Base-by-base conservation (phyloP, 2,797 vertebrate species). In the Aquila chrysaetos region DNA sequence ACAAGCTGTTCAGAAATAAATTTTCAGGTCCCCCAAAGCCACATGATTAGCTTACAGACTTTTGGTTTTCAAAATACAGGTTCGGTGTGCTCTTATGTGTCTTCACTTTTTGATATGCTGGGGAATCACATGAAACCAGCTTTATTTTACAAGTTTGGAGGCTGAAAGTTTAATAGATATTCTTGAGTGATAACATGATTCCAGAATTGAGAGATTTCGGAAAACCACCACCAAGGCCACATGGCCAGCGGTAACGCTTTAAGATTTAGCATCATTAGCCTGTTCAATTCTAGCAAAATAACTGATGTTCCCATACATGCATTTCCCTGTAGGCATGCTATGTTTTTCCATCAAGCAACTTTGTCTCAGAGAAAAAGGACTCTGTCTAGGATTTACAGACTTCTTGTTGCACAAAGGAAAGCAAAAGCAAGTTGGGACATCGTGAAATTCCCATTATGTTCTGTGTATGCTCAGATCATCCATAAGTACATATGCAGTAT, bases 1-100 rank as follows among this genome's bases (percentile, higher is more conserved):
- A 84, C 46, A 89, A 88, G 39, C 46, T 88, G 63, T 84, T 94
- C 69, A 93, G 63, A 90, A 94, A 88, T 51, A 90, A 94, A 51
- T 51, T 46, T 90, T 92, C 59, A 76, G 76, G 79, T 61, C 51
- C 25, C 33, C 25, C 43, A 61, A 85, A 85, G 30, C 57, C 76
- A 91, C 9, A 23, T 17, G 43, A 83, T 20, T 89, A 53, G 27
- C 49, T 90, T 93, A 49, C 48, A 93, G 75, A 85, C 49, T 57
- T 72, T 17, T 41, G 13, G 39, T 35, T 70, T 92, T 78, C 79
- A 88, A 80, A 86, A 84, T 43, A 78, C 12, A 78, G 30, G 49
- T 91, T 90, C 7, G 6, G 17, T n/a, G 28, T 59, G 25, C 74
- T 91, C 44, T 83, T 89, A 39, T 16, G 31, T 77, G 48, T 43